Conservation (phyloP, 2,113 vertebrate species). For the Tauraco erythrolophus region DNA sequence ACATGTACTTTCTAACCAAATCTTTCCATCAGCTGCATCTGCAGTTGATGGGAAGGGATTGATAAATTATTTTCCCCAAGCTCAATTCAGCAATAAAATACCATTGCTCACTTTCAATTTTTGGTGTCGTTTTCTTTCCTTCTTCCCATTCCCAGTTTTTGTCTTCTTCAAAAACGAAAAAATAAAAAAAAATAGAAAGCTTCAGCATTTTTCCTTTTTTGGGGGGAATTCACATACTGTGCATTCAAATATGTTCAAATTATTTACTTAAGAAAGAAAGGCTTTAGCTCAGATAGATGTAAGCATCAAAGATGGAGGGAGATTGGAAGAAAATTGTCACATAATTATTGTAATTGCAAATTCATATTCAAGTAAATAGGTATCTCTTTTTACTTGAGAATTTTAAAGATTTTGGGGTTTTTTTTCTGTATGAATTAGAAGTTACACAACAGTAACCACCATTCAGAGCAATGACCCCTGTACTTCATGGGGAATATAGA, state of each 20-base stretch:
- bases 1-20: not conserved
- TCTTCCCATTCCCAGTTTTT: not conserved
- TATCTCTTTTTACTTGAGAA: not conserved
- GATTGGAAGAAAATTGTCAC: not conserved
- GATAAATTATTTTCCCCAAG: slow-evolving; percentile 18
- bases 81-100: slow-evolving; percentile 7
- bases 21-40: not conserved
- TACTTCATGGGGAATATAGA: not conserved
- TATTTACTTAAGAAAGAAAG: not conserved
- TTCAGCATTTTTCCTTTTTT: not conserved
- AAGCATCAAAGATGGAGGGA: not conserved
- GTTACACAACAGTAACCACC: not conserved
- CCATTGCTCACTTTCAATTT: slow-evolving; percentile 2
- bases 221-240: not conserved
- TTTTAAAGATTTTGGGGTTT: not conserved
- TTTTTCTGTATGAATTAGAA: not conserved
- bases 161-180: not conserved
- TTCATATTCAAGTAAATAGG: not conserved
- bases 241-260: not conserved
- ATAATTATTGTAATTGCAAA: not conserved
- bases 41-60: not conserved
- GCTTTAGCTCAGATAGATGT: not conserved
- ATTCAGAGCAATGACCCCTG: not conserved
- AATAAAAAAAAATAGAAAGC: not conserved
- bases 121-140: not conserved